Evolutionary conservation across 2,113 vertebrate species (phyloP).

Genomic region (Paraplagusia blochii): DNA sequence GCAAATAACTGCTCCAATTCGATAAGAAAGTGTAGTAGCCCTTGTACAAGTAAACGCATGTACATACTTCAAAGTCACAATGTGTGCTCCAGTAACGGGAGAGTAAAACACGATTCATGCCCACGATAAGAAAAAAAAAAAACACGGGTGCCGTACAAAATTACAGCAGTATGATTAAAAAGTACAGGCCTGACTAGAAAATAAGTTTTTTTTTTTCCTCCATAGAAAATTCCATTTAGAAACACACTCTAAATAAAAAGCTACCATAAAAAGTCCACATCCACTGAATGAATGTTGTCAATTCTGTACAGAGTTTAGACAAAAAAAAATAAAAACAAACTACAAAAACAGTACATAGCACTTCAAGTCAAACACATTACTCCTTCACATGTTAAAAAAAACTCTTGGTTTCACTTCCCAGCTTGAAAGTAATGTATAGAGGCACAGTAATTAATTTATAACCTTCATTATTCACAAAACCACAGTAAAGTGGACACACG

Average conservation of each 20-base stretch:
- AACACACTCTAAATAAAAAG: conserved; percentile 74
- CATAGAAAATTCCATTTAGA: conserved; percentile 75
- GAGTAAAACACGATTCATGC: conserved; percentile 76
- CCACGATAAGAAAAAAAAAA: too few relatives aligned
- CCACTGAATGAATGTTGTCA: conserved; percentile 57
- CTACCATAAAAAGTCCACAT: conserved; percentile 72
- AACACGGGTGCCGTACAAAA: conserved; percentile 69
- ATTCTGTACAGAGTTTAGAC: conserved; percentile 68
- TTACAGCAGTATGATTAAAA: conserved; percentile 59
- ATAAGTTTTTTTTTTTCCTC: conserved; percentile 63
- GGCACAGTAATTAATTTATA: conserved; percentile 72
- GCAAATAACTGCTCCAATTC: conserved; percentile 57
- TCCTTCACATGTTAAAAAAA: conserved; percentile 67
- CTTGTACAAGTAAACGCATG: conserved; percentile 74
- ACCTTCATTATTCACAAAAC: conserved; percentile 32
- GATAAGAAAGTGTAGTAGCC: conserved; percentile 71
- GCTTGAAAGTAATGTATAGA: conserved; percentile 67
- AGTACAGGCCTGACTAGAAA: conserved; percentile 72
- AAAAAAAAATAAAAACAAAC: conserved; percentile 55
- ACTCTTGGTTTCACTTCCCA: conserved; percentile 62
- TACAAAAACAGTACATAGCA: conserved; percentile 80
- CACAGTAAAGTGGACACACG: conserved; percentile 6
- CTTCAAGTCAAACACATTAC: conserved; percentile 78
- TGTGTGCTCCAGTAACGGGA: conserved; percentile 65
- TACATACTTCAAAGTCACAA: conserved; percentile 71